Conservation (phyloP, 2,797 vertebrate genomes). For the Paratrypauchen microcephalus region DNA sequence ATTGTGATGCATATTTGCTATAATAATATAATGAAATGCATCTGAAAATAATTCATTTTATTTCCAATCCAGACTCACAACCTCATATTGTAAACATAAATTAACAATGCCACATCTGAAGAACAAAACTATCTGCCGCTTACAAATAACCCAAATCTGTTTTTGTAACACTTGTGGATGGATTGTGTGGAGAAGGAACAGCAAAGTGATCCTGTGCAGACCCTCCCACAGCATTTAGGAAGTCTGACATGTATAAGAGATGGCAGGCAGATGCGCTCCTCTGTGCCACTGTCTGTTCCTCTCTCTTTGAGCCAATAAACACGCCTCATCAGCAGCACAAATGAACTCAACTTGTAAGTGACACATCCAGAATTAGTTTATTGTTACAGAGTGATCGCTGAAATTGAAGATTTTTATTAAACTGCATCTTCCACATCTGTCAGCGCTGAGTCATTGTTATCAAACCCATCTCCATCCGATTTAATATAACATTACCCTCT, state of each 20-base stretch:
- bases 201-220: slow-evolving; percentile 32
- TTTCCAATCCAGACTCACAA: neutral
- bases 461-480: slow-evolving; percentile 18
- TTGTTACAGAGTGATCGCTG: slow-evolving; percentile 19
- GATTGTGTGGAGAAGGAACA: slow-evolving; percentile 55
- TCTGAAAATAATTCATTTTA: too few species aligned
- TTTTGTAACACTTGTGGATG: slow-evolving; percentile 63
- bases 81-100: neutral
- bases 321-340: slow-evolving; percentile 34
- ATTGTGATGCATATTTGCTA: too few species aligned
- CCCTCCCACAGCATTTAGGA: slow-evolving; percentile 54
- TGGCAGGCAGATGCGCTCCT: slow-evolving; percentile 51
- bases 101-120: slow-evolving; percentile 9
- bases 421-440: slow-evolving; percentile 31
- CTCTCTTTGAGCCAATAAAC: slow-evolving; percentile 32
- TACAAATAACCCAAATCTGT: slow-evolving; percentile 48
- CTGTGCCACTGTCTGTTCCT: slow-evolving; percentile 43
- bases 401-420: slow-evolving; percentile 27
- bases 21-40: too few species aligned
- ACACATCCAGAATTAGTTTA: slow-evolving; percentile 41
- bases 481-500: slow-evolving; percentile 31
- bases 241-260: slow-evolving; percentile 50
- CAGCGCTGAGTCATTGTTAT: slow-evolving; percentile 14
- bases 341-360: slow-evolving; percentile 38
- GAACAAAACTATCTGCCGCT: slow-evolving; percentile 56